Evolutionary conservation across 2,113 vertebrate species (phyloP), one percentile per base, ranked within the genome.

Genomic region (Ctenomys sociabilis): DNA sequence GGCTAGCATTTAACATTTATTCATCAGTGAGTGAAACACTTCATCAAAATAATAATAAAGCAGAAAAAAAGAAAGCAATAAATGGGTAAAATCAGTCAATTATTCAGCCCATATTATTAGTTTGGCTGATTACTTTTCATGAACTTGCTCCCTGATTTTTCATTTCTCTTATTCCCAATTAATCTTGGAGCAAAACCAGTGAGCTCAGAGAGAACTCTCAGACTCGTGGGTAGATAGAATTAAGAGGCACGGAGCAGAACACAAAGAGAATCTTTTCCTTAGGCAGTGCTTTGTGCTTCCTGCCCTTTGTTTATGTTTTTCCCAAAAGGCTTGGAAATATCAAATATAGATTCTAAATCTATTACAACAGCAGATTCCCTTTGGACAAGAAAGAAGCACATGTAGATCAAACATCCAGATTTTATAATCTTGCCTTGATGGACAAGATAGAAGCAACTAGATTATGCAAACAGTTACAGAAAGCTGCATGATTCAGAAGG

Each of bases 251-350:
- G 68, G 5, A 4, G 9, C 45, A 43, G 57, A 96, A 85, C 93
- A 98, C 95, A 96, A 95, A 97, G 93, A 85, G 90, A 97, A 93
- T 78, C 84, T 45, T 96, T 88, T 97, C 95, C 95, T 95, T 87
- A 85, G 97, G 95, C 84, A 0, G 52, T 64, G 66, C 95, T 97
- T 94, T 95, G 92, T 96, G 92, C 91, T 88, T 97, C 59, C 91
- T 80, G 82, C 66, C 90, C 92, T 95, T 97, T 96, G 95, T 95
- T 97, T 96, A 92, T 93, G 87, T 45, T 90, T 93, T 90, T 64
- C 92, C 87, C 96, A 85, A 63, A 96, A 82, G 95, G 86, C 83
- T 85, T 85, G 72, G 81, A 95, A 95, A 73, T 95, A 97, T 94
- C 96, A 97, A 95, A 94, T 94, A 95, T 68, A 85, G 81, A 92